Conservation (phyloP, 2,113 vertebrate genomes). For the Poeciliopsis prolifica region DNA sequence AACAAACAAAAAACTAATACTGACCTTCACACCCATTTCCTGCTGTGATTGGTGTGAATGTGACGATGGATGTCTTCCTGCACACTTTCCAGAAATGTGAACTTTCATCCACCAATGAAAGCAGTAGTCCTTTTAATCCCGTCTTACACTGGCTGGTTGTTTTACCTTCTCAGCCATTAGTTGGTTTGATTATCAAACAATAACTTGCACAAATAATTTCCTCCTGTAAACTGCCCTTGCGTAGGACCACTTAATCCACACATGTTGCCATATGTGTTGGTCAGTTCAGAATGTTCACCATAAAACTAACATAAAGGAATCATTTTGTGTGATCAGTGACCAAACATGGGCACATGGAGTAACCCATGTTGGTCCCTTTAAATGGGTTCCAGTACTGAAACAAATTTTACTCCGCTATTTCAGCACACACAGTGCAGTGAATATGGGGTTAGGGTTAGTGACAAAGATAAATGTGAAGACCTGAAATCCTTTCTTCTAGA, state of each 20-base stretch:
- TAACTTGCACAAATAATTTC: not conserved
- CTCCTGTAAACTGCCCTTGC: not conserved
- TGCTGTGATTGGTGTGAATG: not conserved
- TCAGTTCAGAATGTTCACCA: too few species aligned
- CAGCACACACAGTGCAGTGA: not conserved
- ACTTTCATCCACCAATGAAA: not conserved
- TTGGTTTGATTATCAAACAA: not conserved
- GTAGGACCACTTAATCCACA: too few species aligned
- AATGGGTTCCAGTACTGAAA: not conserved
- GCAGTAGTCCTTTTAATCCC: not conserved
- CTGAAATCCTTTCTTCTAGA: too few species aligned
- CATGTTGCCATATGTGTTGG: not conserved
- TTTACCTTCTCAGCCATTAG: not conserved
- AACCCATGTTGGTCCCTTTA: not conserved
- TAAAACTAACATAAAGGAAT: too few species aligned
- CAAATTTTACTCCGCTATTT: not conserved
- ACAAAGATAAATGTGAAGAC: not conserved
- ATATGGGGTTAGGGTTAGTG: not conserved
- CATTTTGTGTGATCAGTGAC: too few species aligned
- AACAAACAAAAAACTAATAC: too few species aligned
- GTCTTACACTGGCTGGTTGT: not conserved
- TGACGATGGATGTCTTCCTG: conserved; percentile 16
- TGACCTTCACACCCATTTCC: not conserved
- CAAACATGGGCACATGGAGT: too few species aligned
- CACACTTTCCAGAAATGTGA: conserved; percentile 1